Conservation (phyloP, 2,113 vertebrate species). For the Axis porcinus region DNA sequence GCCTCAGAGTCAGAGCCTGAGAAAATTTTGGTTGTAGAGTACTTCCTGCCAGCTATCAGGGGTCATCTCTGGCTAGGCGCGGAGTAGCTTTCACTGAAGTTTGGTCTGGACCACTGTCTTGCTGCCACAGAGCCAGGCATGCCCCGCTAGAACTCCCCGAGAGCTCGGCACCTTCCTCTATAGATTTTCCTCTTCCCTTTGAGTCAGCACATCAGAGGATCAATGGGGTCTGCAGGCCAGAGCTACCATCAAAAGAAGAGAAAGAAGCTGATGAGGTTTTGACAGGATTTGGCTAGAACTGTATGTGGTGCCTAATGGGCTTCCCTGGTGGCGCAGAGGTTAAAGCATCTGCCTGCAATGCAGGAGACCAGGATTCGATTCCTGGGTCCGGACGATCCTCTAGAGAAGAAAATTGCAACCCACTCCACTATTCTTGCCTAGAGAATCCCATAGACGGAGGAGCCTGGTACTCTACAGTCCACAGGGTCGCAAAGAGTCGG, state of each 20-base stretch:
- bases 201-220: not conserved
- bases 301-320: not conserved
- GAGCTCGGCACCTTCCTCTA: not conserved
- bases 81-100: conserved; percentile 1
- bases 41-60: conserved; percentile 21
- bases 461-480: not conserved
- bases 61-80: conserved; percentile 33
- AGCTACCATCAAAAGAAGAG: not conserved
- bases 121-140: not conserved
- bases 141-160: not conserved
- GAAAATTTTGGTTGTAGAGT: conserved; percentile 27
- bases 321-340: not conserved
- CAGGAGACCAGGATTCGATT: rapidly evolving
- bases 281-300: not conserved
- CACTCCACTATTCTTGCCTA: not conserved
- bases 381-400: not conserved
- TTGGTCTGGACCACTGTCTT: not conserved
- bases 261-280: not conserved
- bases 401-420: not conserved
- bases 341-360: not conserved
- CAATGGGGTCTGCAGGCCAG: not conserved
- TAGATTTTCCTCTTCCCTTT: not conserved
- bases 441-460: not conserved
- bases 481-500: rapidly evolving
- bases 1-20: conserved; percentile 43